phyloP scores from a whole-genome alignment of 2,797 vertebrate genomes.

The Gymnothorax reevesii region DNA sequence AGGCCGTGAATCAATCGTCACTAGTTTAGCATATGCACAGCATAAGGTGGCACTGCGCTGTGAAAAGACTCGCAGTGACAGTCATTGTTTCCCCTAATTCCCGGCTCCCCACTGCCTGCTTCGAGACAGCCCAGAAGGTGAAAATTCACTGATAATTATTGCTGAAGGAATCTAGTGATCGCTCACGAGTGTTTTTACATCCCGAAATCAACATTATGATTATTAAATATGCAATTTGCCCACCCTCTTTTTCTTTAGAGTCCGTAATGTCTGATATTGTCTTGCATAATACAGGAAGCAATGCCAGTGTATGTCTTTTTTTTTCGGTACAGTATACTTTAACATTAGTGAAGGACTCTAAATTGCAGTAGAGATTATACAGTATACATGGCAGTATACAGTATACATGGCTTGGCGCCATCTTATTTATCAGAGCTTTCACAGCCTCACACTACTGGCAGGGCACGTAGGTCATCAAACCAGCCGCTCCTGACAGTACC shows the following conservation, averaged over 20 bases:
- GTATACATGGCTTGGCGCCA: too few species aligned
- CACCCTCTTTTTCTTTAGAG: neutral
- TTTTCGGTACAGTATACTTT: neutral
- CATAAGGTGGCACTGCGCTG: neutral
- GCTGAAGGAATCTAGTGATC: neutral
- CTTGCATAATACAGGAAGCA: neutral
- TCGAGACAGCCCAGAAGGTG: neutral
- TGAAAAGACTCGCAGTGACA: neutral
- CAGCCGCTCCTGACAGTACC: too few species aligned
- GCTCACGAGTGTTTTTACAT: neutral
- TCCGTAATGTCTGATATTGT: neutral
- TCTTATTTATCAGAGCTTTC: too few species aligned
- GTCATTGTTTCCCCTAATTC: neutral
- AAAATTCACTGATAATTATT: neutral
- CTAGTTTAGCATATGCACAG: neutral
- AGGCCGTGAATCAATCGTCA: conserved; percentile 2
- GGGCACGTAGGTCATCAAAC: too few species aligned
- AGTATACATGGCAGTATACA: too few species aligned
- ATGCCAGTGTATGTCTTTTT: neutral
- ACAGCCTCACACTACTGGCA: too few species aligned
- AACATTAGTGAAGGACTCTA: neutral
- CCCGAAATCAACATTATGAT: neutral
- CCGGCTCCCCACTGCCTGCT: neutral
- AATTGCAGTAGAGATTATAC: neutral
- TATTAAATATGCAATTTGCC: neutral